Percentiles rank a stretch among this genome's conserved stretches.
Conservation (phyloP, 1,140 invertebrate species). For the Homalodisca vitripennis region DNA sequence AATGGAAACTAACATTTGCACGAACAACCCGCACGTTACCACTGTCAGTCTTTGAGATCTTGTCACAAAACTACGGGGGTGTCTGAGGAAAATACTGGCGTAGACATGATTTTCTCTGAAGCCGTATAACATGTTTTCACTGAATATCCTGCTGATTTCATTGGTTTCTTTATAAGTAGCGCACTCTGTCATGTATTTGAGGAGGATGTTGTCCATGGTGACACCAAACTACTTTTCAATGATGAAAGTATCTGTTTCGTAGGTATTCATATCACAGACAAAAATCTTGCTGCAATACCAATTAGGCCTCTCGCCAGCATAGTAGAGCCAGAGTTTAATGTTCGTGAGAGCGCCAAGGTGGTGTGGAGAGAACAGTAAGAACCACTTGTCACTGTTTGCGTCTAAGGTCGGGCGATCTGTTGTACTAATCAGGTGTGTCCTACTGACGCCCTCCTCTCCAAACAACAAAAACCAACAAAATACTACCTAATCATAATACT, state of each 20-base stretch:
- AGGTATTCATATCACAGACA: not conserved
- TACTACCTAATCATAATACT: too few relatives aligned
- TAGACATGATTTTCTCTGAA: not conserved
- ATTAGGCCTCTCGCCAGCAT: not conserved
- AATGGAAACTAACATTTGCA: not conserved
- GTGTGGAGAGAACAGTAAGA: not conserved
- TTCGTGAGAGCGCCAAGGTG: not conserved
- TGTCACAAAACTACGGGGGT: not conserved
- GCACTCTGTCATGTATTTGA: not conserved
- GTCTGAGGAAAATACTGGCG: not conserved
- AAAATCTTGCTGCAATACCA: constrained; percentile 17
- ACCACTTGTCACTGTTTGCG: not conserved
- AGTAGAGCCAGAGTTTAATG: not conserved
- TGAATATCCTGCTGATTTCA: not conserved
- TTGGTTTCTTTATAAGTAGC: constrained; percentile 2
- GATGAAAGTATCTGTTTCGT: not conserved
- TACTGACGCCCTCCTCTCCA: not conserved
- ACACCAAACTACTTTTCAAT: not conserved
- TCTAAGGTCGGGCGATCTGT: not conserved
- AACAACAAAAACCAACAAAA: too few relatives aligned
- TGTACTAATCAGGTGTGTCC: not conserved
- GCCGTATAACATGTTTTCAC: not conserved
- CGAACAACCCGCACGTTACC: not conserved
- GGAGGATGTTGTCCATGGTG: not conserved
- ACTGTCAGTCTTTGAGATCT: not conserved